Percentiles rank a stretch among this genome's conserved stretches.
These are phyloP conservation scores for Clytia hemisphaerica DNA, from an alignment of 30 jellyfish, hydroid and myxozoan species.

Conservation along the genomic window DNA sequence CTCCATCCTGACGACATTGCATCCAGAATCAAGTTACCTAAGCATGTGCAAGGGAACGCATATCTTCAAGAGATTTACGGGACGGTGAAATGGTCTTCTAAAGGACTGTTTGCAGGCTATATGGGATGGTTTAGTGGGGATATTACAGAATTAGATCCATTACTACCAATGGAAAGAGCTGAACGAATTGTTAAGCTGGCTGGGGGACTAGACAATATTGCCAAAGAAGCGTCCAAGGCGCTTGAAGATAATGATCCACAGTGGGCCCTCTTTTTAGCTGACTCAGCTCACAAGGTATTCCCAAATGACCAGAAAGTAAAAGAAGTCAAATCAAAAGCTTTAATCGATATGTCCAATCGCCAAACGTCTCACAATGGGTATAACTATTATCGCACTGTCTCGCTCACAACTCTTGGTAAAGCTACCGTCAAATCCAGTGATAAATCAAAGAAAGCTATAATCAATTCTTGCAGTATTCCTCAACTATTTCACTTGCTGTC, in stretches of 20 bases:
- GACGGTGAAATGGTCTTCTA: conserved; percentile 13
- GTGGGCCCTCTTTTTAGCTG: background rate
- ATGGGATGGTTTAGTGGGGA: conserved; percentile 29
- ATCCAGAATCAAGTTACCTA: background rate
- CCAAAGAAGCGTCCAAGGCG: background rate
- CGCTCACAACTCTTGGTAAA: background rate
- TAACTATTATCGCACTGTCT: background rate
- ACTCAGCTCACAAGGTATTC: background rate
- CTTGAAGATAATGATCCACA: background rate
- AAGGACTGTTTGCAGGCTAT: background rate
- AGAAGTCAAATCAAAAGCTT: background rate
- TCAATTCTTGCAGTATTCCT: background rate
- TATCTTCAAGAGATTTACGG: conserved; percentile 14
- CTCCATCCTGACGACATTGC: conserved; percentile 21
- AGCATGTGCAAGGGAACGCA: background rate
- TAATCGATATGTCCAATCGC: background rate
- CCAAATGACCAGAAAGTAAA: background rate
- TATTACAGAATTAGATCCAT: conserved; percentile 9
- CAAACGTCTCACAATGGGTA: conserved; percentile 12
- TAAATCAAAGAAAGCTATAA: background rate
- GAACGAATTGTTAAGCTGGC: conserved; percentile 6
- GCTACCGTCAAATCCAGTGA: background rate
- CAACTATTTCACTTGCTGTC: background rate
- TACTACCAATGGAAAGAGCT: conserved; percentile 2
- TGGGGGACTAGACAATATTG: background rate